phyloP scores from a whole-genome alignment of 1,140 invertebrate species.

The Apis laboriosa region DNA sequence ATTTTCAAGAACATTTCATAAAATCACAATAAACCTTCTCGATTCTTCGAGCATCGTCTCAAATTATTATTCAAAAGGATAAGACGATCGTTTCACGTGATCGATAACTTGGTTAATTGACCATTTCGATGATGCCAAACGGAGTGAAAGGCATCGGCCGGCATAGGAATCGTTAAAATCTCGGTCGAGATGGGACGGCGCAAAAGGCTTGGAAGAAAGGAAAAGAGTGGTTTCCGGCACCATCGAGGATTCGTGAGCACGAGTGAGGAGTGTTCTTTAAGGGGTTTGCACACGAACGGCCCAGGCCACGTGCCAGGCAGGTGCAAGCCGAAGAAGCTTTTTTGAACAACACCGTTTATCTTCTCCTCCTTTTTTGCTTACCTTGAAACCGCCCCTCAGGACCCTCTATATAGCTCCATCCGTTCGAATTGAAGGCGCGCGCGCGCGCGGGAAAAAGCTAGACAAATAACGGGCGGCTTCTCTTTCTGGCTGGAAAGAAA shows the following conservation, averaged over 20 bases:
- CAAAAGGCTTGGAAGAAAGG: constrained; percentile 16
- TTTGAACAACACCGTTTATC: constrained; percentile 55
- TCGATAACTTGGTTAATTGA: constrained; percentile 32
- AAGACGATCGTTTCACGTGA: neutral
- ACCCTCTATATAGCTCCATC: too few species aligned
- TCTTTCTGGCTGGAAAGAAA: constrained; percentile 53
- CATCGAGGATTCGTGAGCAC: constrained; percentile 10
- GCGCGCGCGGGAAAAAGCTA: constrained; percentile 24
- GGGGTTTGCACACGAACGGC: constrained; percentile 29
- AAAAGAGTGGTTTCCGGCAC: neutral
- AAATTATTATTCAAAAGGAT: too few species aligned
- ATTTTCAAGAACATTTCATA: too few species aligned
- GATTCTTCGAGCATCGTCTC: too few species aligned
- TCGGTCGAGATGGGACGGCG: neutral
- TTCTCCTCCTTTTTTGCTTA: constrained; percentile 32
- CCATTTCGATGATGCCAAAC: neutral
- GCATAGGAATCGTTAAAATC: constrained; percentile 48
- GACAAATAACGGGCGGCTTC: constrained; percentile 40
- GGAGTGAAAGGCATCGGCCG: constrained; percentile 40
- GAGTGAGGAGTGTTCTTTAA: constrained; percentile 40
- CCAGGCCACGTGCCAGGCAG: constrained; percentile 61
- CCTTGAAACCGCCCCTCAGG: constrained; percentile 9
- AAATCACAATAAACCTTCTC: too few species aligned
- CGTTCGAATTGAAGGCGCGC: neutral
- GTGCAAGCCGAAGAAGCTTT: constrained; percentile 49